Evolutionary conservation across 2,888 invertebrate genomes (phyloP).

Genomic region (Eueremaeus valkanovi): DNA sequence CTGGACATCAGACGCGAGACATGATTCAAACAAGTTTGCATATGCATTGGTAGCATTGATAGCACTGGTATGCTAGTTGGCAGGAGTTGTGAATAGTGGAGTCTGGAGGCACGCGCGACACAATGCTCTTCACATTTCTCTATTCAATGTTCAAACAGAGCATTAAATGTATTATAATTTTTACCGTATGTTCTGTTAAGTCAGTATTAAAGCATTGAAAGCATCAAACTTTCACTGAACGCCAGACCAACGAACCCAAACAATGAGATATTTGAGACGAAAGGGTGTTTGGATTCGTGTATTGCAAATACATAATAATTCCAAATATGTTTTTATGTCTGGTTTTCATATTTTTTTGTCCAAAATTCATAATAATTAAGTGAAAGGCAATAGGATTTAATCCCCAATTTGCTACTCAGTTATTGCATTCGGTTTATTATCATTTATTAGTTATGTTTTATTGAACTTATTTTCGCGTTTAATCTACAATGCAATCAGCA

Average conservation of each 20-base stretch:
- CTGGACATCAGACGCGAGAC: conserved; percentile 14
- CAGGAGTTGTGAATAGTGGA: background rate
- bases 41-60: background rate
- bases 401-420: no score
- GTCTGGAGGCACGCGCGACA: conserved; percentile 1
- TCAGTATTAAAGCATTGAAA: background rate
- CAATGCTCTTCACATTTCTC: background rate
- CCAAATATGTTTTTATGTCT: background rate
- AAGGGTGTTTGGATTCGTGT: background rate
- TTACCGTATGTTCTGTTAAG: conserved; percentile 3
- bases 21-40: background rate
- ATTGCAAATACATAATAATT: background rate
- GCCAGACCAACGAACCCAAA: conserved; percentile 24
- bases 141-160: background rate
- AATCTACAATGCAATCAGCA: no score
- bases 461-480: no score
- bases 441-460: no score
- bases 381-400: no score
- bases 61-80: background rate
- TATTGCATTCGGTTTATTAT: no score
- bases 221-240: conserved; percentile 24
- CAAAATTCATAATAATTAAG: background rate
- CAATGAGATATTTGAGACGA: conserved; percentile 9
- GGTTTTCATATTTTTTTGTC: background rate
- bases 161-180: background rate